Evolutionary conservation across 2,113 vertebrate species (phyloP), one percentile per base, ranked within the genome.

Genomic region (Trematomus loennbergii): DNA sequence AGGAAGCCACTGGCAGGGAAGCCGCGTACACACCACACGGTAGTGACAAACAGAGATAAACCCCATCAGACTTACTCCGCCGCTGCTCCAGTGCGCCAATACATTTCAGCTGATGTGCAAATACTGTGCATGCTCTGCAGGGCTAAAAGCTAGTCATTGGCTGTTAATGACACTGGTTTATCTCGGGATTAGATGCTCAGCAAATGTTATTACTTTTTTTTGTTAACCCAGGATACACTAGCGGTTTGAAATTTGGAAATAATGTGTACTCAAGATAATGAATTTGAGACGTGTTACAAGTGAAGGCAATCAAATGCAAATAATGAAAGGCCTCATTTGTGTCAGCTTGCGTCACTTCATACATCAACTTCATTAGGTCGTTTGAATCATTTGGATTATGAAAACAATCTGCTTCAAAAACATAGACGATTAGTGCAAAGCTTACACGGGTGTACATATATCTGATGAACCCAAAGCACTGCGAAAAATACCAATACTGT

Each of bases 1-100:
- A 82, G 69, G 80, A 62, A 83, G 88, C 86, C 89, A 88, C 79
- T 91, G 93, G 93, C 92, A 71, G 64, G 66, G 78, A 84, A 84
- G 71, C 80, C 75, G 81, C 53, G 52, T 49, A 82, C 84, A 83
- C 82, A 43, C 83, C 82, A 86, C 86, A 81, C 81, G 68, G 81
- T 58, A 76, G 87, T 87, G 82, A 89, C 89, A 90, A 88, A 90
- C 75, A 62, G 62, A 89, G 77, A 82, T 60, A 87, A 81, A 61
- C 62, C 83, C 84, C 85, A 60, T 86, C 75, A 82, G 84, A 88
- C 81, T 84, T 88, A 89, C 89, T 87, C 76, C 79, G 87, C 87
- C 65, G 65, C 71, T 83, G 84, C 85, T 85, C 61, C 87, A 50
- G 40, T 75, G 70, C 53, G 40, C 57, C 72, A 75, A 13, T 70